Evolutionary conservation across 2,797 vertebrate genomes (phyloP).

Genomic region (Molossus alvarezi): DNA sequence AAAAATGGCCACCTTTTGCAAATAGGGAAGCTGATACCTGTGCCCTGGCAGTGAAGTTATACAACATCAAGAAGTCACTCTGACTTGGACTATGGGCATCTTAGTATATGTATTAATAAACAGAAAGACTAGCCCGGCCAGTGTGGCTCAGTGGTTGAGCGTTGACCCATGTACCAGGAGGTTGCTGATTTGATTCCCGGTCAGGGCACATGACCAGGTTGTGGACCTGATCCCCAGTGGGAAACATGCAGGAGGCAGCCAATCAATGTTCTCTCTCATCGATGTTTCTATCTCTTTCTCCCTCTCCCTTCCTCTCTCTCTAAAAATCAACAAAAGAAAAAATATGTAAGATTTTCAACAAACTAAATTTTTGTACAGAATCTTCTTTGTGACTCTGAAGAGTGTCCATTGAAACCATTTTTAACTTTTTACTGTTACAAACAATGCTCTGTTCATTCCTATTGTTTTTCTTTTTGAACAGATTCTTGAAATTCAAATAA

Average conservation of each 20-base stretch:
- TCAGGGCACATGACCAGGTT: too few species aligned
- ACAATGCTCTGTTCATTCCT: neutral
- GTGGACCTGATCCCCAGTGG: too few species aligned
- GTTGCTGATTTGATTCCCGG: too few species aligned
- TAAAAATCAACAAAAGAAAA: too few species aligned
- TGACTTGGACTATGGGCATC: neutral
- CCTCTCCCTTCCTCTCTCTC: too few species aligned
- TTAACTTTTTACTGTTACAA: slow-evolving; percentile 13
- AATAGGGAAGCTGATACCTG: neutral
- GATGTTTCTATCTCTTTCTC: too few species aligned
- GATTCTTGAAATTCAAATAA: slow-evolving; percentile 45
- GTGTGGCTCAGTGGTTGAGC: too few species aligned
- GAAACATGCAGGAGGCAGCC: too few species aligned
- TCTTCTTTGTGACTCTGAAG: slow-evolving; percentile 26
- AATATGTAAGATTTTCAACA: neutral
- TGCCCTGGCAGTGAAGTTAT: neutral
- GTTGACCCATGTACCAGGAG: too few species aligned
- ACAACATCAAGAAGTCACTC: neutral
- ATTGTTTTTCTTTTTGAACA: neutral
- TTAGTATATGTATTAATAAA: neutral
- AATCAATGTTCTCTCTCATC: too few species aligned
- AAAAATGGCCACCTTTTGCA: neutral
- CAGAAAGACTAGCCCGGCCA: neutral
- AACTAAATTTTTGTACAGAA: slow-evolving; percentile 3
- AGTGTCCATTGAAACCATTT: slow-evolving; percentile 14